Evolutionary conservation across 2,888 invertebrate genomes (phyloP), one percentile per base, ranked within the genome.

Genomic region (Gymnocheta viridis): DNA sequence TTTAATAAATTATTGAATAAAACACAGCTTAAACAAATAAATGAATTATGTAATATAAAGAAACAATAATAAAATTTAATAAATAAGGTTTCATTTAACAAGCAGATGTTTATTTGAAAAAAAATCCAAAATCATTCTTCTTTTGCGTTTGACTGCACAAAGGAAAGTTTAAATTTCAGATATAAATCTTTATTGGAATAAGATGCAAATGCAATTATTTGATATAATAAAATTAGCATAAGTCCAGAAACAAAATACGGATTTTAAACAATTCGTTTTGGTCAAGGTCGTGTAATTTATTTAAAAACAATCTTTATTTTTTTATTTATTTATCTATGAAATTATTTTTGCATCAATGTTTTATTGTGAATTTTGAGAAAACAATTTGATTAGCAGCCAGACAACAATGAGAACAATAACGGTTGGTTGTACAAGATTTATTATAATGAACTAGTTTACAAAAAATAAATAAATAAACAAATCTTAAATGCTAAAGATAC

Each of bases 201-300:
- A 32, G 27, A 19, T 56, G 19, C 54, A 47, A 47, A n/a, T 58
- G 32, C 19, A 29, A 19, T 64, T 51, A 29, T 56, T 70, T 44
- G 44, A 41, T 41, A 54, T 44, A 49, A 49, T 5, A n/a, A 19
- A 54, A 62, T 51, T 62, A 49, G 17, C 4, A 41, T n/a, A n/a
- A n/a, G n/a, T n/a, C n/a, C n/a, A n/a, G n/a, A n/a, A n/a, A n/a
- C 12, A 19, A 38, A 62, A 12, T 44, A 32, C 72, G 60, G 38
- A 73, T 60, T 73, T 38, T 4, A 27, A 62, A 29, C 51, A 62
- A 51, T 73, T 32, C 41, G 14, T 29, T 73, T n/a, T 32, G 27
- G 29, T 73, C 74, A 74, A 64, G 64, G 74, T 54, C 41, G 35
- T 17, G 9, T 6, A 5, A 38, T 27, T 10, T 72, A 32, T n/a